Base-by-base conservation (phyloP, 2,797 vertebrate species). In the Lepilemur ruficaudatus region DNA sequence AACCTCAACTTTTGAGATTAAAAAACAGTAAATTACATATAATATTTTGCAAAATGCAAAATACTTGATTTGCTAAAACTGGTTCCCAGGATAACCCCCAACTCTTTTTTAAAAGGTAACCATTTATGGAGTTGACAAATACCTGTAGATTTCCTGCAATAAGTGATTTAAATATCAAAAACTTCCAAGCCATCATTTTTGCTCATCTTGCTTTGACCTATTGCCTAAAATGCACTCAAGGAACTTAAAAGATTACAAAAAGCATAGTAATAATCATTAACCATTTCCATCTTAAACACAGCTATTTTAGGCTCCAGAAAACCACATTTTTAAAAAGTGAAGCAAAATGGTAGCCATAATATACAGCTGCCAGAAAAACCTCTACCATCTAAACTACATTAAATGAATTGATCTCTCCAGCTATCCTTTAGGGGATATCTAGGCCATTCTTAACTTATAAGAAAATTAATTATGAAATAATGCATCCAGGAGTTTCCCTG, bases 391-490 rank as follows among this genome's bases (percentile, higher is more conserved):
- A 89, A 93, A 63, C n/a, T 57, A 59, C 81, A 52, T 83, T 79
- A 79, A 95, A 94, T 89, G 52, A 93, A 86, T 85, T 50, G 7
- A 92, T 94, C n/a, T 50, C 41, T 59, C 65, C n/a, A 46, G 18
- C 13, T 80, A 4, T 72, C 81, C 75, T 96, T 92, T 12, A 20
- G 2, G 93, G 69, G 18, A n/a, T 52, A 69, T 28, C 55, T 72
- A 92, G 25, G 14, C 61, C 76, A 96, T 92, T 81, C 80, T 59
- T 87, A 97, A 97, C 61, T 88, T 97, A 82, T 41, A 94, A 70
- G 69, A 95, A 92, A 95, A 96, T 97, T 95, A 97, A 97, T 97
- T 97, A 85, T 94, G 78, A 95, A 97, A 91, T 75, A 92, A 90
- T 55, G 41, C 89, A 94, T 95, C 55, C 84, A 96, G 76, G 89